Base-by-base conservation (phyloP, 2,888 invertebrate species). In the Xylota sylvarum region DNA sequence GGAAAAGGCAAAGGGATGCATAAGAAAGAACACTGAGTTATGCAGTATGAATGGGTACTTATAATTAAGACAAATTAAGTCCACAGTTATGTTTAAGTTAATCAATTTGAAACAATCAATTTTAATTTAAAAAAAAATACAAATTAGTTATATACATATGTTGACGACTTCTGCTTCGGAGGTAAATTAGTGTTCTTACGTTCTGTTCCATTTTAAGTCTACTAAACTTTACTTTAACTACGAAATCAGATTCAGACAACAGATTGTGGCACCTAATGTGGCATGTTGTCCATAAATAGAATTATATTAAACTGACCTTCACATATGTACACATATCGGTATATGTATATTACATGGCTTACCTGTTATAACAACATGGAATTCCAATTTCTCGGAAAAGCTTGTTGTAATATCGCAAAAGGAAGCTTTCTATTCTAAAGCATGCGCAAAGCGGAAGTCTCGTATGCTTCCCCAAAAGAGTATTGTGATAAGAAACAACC, bases 401-500 rank as follows among this genome's bases (percentile, higher is more conserved):
- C 55, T 64, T 64, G 2, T 14, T 9, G 3, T 14, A 65, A 70
- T 55, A 78, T 70, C 62, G 70, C 64, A 52, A 9, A 46, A 30
- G 19, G 17, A 30, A 9, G 32, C 17, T 4, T 46, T 50, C 30
- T n/a, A 32, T 62, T 73, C 55, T 46, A 84, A 37, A 58, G 46
- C 83, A 84, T 79, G 83, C 67, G 83, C 55, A 65, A 1, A 23
- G 9, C 9, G 19, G n/a, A 37, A 37, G 23, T n/a, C 1, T 32
- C 19, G 7, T 50, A 14, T 48, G 14, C 10, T 56, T 12, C 19
- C 19, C n/a, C 9, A 12, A 30, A n/a, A 48, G 27, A 40, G 23
- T 64, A 2, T 40, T 77, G 9, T 69, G 78, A 83, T 83, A 83
- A 78, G 72, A 65, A 70, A 65, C 43, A 46, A 65, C 73, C 83